Evolutionary conservation across 1,140 invertebrate genomes (phyloP), one percentile per base, ranked within the genome.

Genomic region (Drosophila paulistorum): DNA sequence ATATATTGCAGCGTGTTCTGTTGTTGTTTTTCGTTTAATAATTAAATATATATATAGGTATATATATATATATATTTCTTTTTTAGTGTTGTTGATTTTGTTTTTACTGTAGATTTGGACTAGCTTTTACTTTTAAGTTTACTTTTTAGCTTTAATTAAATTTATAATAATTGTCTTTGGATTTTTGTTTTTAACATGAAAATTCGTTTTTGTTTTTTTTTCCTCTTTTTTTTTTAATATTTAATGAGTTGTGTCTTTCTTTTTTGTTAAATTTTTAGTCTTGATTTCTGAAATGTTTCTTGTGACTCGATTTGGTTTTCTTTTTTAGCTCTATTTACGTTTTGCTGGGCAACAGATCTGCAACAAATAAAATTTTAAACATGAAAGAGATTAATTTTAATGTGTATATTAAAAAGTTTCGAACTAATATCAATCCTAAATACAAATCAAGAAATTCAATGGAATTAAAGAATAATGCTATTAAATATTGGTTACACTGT

Each of bases 41-140:
- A 39, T 76, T 76, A 79, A 86, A 71, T 79, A 68, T 75, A 59
- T 54, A 60, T 76, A 66, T 51, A 45, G 58, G 11, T 63, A 37
- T 55, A 55, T 75, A 67, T 75, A 76, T 71, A 58, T 62, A 59
- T 39, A 39, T 39, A 4, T 39, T 13, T 13, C 2, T 39, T 11
- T n/a, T 72, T 51, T 51, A 51, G 61, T 57, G 55, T 72, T 51
- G 60, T 55, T 26, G 51, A 62, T 54, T 65, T 74, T 54, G 61
- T 26, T 67, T 61, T 68, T 68, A 60, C 65, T 87, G 83, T 83
- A 86, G 79, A 87, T 83, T 86, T 86, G 83, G 83, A 86, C 83
- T 86, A 86, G 83, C 77, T 81, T 76, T 83, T 83, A 77, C 62
- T 71, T 74, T 48, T 74, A 79, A 77, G 13, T 63, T 45, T 70